Conservation (phyloP, 2,113 vertebrate genomes). For the Variabilichromis moorii region DNA sequence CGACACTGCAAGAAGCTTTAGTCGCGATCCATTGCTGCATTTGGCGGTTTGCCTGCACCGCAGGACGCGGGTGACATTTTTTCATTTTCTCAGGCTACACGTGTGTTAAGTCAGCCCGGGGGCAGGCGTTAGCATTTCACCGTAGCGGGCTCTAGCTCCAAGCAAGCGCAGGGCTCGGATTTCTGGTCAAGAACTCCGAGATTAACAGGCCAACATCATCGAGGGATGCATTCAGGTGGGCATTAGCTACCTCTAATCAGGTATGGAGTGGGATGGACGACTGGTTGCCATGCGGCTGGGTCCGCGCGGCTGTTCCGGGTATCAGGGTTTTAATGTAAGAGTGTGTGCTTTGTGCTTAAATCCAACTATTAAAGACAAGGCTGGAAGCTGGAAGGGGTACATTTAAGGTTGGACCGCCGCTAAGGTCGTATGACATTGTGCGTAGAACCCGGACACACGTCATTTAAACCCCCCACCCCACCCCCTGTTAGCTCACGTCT, state of each 20-base stretch:
- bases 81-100: not conserved
- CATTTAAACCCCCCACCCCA: not conserved
- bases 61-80: not conserved
- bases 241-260: not conserved
- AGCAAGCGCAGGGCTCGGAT: not conserved
- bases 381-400: not conserved
- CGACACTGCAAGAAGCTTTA: not conserved
- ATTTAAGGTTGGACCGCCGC: slow-evolving; percentile 20
- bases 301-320: not conserved
- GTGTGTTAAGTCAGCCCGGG: not conserved
- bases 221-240: not conserved
- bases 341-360: not conserved
- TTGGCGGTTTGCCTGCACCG: not conserved
- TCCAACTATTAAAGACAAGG: not conserved
- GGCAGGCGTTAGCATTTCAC: not conserved
- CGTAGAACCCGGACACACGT: slow-evolving; percentile 43
- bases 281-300: not conserved
- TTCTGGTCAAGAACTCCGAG: not conserved
- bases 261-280: not conserved
- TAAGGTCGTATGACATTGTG: slow-evolving; percentile 62
- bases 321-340: not conserved
- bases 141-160: not conserved
- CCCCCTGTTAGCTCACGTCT: not conserved
- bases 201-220: not conserved
- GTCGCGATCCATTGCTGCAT: not conserved